Base-by-base conservation (phyloP, 92 coral and sea anemone species). In the Muricea muricata region DNA sequence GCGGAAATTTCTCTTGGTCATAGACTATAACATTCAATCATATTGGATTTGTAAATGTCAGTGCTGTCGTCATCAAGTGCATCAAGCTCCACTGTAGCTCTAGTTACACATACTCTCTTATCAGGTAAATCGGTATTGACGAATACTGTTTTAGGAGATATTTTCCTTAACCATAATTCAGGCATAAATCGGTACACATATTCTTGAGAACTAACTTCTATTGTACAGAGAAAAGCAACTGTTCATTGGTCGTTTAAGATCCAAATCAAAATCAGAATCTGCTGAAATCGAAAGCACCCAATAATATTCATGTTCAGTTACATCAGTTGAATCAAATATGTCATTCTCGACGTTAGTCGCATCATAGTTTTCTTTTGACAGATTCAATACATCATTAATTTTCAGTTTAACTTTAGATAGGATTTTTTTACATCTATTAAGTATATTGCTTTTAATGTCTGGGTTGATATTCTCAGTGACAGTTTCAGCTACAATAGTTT, bases 131-230 rank as follows among this genome's bases (percentile, higher is more conserved):
- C 75, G 33, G 75, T 68, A 17, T 50, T 68, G 47, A 68, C 50
- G 20, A 68, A 68, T 1, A 68, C 75, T 20, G 60, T 52, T 52
- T 13, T 52, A 6, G 60, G 60, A 18, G 20, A 52, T 52, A 52
- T 52, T 52, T 52, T 52, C 23, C 60, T 52, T 52, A 52, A 52
- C 60, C 60, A 52, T 26, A 52, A 17, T 52, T 52, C 60, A 52
- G 60, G 60, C 60, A 52, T 52, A 52, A 24, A 52, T 52, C 60
- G 18, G 21, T 52, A 52, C 60, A 52, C 93, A 83, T 91, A 87
- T 73, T 91, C 91, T 87, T 91, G 93, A 23, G 93, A 73, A 63
- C 93, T 87, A 6, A 91, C 93, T 86, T 90, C 90, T 76, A 90
- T 82, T 69, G 76, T 69, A n/a, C 86, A 90, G 4, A 90, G 83